These are phyloP conservation scores for Chaetodon auriga DNA, from an alignment of 2,113 vertebrate genomes.

Conservation along the genomic window DNA sequence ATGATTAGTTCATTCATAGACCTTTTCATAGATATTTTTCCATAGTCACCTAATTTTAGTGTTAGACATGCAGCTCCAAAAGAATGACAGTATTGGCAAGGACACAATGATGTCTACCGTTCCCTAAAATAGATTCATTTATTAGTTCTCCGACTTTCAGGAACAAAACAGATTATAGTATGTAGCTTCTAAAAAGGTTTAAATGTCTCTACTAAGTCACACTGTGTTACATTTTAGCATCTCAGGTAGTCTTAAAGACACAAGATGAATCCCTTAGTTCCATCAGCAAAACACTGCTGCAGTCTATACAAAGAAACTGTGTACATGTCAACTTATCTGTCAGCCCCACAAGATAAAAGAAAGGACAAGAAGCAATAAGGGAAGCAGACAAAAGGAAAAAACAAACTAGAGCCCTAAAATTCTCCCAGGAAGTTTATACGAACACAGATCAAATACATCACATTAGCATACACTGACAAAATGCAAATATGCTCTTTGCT, in stretches of 20 bases:
- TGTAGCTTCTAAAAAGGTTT: background rate
- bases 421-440: background rate
- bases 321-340: background rate
- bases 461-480: background rate
- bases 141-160: background rate
- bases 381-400: background rate
- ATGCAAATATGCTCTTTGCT: background rate
- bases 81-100: background rate
- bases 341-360: background rate
- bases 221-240: slow-evolving; percentile 9
- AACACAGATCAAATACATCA: background rate
- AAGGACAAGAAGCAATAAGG: background rate
- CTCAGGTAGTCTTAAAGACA: background rate
- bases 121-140: slow-evolving; percentile 5
- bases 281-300: background rate
- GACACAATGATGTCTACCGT: background rate
- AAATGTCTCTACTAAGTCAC: background rate
- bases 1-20: background rate
- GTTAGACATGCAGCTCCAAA: background rate
- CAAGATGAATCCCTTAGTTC: background rate
- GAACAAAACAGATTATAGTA: background rate
- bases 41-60: background rate
- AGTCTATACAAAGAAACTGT: background rate
- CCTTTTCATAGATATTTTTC: background rate
- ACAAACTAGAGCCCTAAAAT: too few relatives aligned